Conservation (phyloP, 2,113 vertebrate species). For the Neotoma lepida region DNA sequence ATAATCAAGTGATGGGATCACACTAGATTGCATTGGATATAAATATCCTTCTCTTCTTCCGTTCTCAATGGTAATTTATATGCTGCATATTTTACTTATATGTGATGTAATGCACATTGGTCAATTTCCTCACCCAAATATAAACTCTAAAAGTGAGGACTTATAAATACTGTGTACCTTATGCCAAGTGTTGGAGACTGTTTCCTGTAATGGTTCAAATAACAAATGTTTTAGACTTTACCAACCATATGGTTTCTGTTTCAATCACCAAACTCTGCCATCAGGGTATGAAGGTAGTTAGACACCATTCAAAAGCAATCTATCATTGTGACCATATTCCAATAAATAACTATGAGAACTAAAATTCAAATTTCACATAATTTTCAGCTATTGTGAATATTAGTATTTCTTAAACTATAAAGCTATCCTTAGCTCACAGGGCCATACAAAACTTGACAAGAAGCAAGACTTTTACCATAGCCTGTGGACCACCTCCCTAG, state of each 20-base stretch:
- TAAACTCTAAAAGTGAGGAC: not conserved
- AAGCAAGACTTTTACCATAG: not conserved
- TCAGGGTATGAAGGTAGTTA: not conserved
- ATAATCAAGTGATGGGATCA: not conserved
- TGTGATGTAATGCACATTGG: not conserved
- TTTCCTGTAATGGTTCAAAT: not conserved
- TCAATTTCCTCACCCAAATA: constrained; percentile 38
- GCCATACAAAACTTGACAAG: not conserved
- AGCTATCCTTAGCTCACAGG: not conserved
- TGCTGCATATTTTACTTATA: not conserved
- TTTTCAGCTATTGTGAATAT: not conserved
- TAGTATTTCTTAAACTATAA: constrained; percentile 2
- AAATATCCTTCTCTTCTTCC: not conserved
- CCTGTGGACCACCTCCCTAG: not conserved
- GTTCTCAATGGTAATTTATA: not conserved
- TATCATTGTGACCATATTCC: not conserved
- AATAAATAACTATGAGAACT: not conserved
- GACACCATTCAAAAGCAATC: not conserved
- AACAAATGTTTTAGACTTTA: not conserved
- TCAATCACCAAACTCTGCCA: not conserved
- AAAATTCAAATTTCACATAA: constrained; percentile 10
- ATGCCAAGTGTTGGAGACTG: not conserved
- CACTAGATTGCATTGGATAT: not conserved
- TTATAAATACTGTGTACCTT: not conserved
- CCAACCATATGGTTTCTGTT: not conserved